A percentile compares a stretch with the other conserved stretches of the same genome.
These are phyloP conservation scores for Orius laevigatus DNA, from an alignment of 1,140 invertebrate genomes.

Conservation along the genomic window DNA sequence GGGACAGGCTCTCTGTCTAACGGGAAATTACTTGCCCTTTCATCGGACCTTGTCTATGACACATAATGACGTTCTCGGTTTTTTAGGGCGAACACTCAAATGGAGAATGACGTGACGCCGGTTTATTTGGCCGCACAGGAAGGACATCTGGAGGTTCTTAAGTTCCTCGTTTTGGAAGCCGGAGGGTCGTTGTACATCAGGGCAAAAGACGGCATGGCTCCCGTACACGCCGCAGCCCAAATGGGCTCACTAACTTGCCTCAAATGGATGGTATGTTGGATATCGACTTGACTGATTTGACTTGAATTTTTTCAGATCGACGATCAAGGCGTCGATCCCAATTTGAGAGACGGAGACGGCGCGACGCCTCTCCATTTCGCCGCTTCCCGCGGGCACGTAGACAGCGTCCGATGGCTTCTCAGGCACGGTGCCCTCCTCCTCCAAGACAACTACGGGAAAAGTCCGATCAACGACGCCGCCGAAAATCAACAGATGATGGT, in stretches of 20 bases:
- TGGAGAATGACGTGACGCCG: slow-evolving; percentile 80
- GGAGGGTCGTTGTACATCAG: slow-evolving; percentile 56
- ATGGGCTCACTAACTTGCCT: slow-evolving; percentile 71
- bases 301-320: slow-evolving; percentile 40
- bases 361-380: slow-evolving; percentile 67
- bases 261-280: slow-evolving; percentile 64
- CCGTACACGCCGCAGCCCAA: slow-evolving; percentile 72
- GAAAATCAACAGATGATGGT: slow-evolving; percentile 80
- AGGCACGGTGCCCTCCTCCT: slow-evolving; percentile 58
- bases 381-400: slow-evolving; percentile 62
- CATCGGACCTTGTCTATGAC: too few relatives aligned
- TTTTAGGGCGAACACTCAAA: slow-evolving; percentile 64
- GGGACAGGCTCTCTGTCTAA: not conserved
- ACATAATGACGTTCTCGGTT: not conserved
- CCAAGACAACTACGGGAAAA: slow-evolving; percentile 69
- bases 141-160: slow-evolving; percentile 66
- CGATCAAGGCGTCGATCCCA: slow-evolving; percentile 64
- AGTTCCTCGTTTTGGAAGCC: slow-evolving; percentile 62
- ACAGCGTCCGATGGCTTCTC: slow-evolving; percentile 66
- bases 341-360: slow-evolving; percentile 66
- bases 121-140: slow-evolving; percentile 76
- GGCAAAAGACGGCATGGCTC: slow-evolving; percentile 78
- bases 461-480: slow-evolving; percentile 73
- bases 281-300: not conserved
- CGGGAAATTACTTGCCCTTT: too few relatives aligned